Evolutionary conservation across 2,888 invertebrate species (phyloP).

Genomic region (Rhabditoides inermis): DNA sequence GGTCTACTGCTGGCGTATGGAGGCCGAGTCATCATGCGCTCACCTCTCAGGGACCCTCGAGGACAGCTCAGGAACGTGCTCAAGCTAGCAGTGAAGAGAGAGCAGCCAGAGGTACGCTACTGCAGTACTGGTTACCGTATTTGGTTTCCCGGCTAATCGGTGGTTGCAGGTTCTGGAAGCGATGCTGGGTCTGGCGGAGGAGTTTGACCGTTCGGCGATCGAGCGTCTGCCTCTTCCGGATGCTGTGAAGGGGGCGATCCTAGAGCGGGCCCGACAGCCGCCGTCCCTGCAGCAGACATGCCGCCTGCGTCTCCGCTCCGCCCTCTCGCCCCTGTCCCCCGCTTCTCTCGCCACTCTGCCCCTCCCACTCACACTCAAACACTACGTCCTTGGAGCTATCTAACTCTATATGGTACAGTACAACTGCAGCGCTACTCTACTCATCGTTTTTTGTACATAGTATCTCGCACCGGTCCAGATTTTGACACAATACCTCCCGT

Average conservation of each 20-base stretch:
- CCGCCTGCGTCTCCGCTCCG: constrained; percentile 29
- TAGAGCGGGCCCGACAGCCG: constrained; percentile 31
- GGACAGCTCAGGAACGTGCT: constrained; percentile 44
- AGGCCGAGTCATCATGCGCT: constrained; percentile 35
- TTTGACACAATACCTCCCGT: no score
- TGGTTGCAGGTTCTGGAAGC: constrained; percentile 20
- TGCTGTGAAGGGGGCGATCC: constrained; percentile 23
- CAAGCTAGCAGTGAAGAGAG: constrained; percentile 24
- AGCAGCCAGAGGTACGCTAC: constrained; percentile 23
- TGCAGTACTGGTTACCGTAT: background rate
- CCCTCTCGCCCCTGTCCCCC: constrained; percentile 19
- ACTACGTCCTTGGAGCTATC: constrained; percentile 31
- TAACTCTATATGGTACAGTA: no score
- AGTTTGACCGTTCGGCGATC: constrained; percentile 30
- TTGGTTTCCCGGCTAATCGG: background rate
- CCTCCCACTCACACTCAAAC: constrained; percentile 25
- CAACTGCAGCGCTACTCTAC: no score
- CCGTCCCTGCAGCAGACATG: constrained; percentile 30
- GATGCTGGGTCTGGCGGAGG: constrained; percentile 31
- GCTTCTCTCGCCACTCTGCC: constrained; percentile 24
- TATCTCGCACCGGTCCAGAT: no score
- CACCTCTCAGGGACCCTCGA: constrained; percentile 32
- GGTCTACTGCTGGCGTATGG: constrained; percentile 36
- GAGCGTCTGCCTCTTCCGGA: constrained; percentile 31
- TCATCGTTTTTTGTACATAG: no score